These are phyloP conservation scores for Pharmacophagus antenor DNA, from an alignment of 2,888 invertebrate species.

Conservation along the genomic window DNA sequence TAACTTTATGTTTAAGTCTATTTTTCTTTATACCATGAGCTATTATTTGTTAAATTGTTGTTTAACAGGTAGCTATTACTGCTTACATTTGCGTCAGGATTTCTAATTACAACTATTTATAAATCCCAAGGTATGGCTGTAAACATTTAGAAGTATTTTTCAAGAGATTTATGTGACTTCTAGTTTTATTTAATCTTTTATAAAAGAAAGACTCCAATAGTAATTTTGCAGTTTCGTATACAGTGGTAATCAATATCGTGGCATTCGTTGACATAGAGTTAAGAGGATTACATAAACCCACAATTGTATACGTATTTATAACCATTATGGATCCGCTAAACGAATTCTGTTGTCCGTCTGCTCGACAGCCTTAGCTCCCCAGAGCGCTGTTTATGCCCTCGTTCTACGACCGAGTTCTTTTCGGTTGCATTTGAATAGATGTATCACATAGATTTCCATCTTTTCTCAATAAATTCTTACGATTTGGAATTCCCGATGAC, in stretches of 20 bases:
- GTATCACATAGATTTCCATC: slow-evolving; percentile 39
- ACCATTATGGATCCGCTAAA: slow-evolving; percentile 41
- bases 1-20: too few species aligned
- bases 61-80: too few species aligned
- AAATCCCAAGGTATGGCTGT: too few species aligned
- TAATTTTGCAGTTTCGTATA: neutral
- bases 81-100: too few species aligned
- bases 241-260: slow-evolving; percentile 4
- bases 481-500: slow-evolving; percentile 30
- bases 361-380: slow-evolving; percentile 32
- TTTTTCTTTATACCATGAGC: too few species aligned
- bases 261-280: slow-evolving; percentile 13
- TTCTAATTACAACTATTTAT: too few species aligned
- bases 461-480: slow-evolving; percentile 38
- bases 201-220: neutral
- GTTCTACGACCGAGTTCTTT: slow-evolving; percentile 27
- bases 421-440: slow-evolving; percentile 32
- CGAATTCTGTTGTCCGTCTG: slow-evolving; percentile 43
- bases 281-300: slow-evolving; percentile 34
- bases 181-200: too few species aligned
- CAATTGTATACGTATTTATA: slow-evolving; percentile 36
- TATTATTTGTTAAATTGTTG: too few species aligned
- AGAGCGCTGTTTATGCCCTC: slow-evolving; percentile 16
- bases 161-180: too few species aligned
- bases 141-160: too few species aligned